These are phyloP conservation scores for Epicauta chinensis DNA, from an alignment of 1,140 invertebrate genomes.

Conservation along the genomic window DNA sequence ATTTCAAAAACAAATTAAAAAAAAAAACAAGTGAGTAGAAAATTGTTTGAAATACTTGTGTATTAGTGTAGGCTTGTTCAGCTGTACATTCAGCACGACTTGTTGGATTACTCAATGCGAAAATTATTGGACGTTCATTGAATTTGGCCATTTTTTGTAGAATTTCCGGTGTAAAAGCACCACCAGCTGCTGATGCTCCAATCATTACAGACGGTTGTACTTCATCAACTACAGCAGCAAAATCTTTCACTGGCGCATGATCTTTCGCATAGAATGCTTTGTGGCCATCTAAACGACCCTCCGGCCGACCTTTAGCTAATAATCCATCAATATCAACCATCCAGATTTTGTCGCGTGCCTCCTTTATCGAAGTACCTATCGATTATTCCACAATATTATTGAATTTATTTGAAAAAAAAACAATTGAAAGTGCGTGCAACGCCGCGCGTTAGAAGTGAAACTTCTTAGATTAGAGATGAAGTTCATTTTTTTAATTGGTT, in stretches of 20 bases:
- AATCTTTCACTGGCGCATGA: conserved; percentile 64
- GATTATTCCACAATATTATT: too few species aligned
- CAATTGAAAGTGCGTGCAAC: too few species aligned
- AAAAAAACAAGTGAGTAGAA: too few species aligned
- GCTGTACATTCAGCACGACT: conserved; percentile 95
- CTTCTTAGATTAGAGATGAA: too few species aligned
- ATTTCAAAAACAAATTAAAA: too few species aligned
- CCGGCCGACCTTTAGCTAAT: conserved; percentile 64
- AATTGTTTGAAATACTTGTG: conserved; percentile 64
- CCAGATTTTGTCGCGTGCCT: conserved; percentile 80
- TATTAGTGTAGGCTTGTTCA: conserved; percentile 79
- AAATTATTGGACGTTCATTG: conserved; percentile 85
- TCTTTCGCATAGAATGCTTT: conserved; percentile 81
- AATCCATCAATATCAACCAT: conserved; percentile 84
- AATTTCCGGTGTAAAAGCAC: conserved; percentile 83
- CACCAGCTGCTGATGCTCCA: conserved; percentile 80
- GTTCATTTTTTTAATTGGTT: too few species aligned
- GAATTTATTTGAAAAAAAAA: too few species aligned
- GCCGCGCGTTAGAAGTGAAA: too few species aligned
- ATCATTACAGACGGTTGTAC: conserved; percentile 82
- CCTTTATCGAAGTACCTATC: conserved; percentile 57
- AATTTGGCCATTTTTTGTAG: conserved; percentile 78
- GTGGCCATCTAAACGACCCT: conserved; percentile 67
- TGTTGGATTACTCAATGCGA: conserved; percentile 95
- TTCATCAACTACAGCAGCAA: conserved; percentile 71